phyloP scores from a whole-genome alignment of 1,140 invertebrate species.

The Neocloeon triangulifer region DNA sequence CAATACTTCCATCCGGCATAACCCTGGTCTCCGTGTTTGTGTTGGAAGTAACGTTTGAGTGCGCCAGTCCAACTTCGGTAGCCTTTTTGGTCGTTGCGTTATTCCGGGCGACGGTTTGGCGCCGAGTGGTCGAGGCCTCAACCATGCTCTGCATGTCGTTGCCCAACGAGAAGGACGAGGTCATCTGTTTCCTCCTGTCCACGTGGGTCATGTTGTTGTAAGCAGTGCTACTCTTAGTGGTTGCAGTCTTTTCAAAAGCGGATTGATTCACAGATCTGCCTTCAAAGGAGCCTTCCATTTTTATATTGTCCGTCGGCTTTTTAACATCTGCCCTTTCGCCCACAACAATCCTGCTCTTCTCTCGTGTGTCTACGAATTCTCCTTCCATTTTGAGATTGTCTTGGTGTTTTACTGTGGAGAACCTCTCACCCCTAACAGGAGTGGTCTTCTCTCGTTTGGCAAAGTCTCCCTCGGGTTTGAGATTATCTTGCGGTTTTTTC shows the following conservation, averaged over 20 bases:
- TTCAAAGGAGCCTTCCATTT: constrained; percentile 22
- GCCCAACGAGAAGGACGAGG: no score
- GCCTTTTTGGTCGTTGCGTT: not conserved
- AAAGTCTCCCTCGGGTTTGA: constrained; percentile 23
- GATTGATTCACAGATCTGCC: constrained; percentile 14
- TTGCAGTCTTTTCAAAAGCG: no score
- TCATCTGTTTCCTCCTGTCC: no score
- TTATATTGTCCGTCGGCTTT: constrained; percentile 30
- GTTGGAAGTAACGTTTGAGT: no score
- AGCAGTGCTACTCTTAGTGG: no score
- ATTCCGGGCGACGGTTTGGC: not conserved
- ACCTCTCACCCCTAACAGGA: constrained; percentile 14
- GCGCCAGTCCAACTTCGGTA: no score
- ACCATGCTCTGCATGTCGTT: no score
- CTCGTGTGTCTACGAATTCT: constrained; percentile 17
- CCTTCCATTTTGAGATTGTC: constrained; percentile 10
- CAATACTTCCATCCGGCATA: constrained; percentile 24
- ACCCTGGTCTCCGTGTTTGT: constrained; percentile 19
- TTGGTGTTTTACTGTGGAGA: constrained; percentile 10
- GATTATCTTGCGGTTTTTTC: constrained; percentile 22
- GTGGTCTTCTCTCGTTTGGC: constrained; percentile 9
- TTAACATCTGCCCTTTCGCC: constrained; percentile 28
- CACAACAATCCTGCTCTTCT: constrained; percentile 17
- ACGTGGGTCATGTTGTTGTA: no score
- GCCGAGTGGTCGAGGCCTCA: no score